Conservation (phyloP, 2,113 vertebrate genomes). For the Eulemur rufifrons region DNA sequence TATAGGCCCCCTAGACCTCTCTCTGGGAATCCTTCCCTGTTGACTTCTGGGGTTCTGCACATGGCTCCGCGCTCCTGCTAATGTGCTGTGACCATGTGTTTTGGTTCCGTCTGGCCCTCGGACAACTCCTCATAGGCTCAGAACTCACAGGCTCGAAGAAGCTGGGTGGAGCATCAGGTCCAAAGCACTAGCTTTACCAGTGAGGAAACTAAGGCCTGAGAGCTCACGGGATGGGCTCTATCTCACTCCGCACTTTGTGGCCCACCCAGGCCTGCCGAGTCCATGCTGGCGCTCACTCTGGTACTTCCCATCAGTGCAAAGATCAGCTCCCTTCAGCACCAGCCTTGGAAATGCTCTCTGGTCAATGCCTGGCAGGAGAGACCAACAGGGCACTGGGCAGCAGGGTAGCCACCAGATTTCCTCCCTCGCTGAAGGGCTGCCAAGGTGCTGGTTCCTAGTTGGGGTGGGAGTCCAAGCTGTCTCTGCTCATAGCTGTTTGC, state of each 20-base stretch:
- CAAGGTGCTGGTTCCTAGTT: background rate
- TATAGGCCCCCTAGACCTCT: background rate
- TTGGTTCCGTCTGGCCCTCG: background rate
- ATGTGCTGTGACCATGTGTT: background rate
- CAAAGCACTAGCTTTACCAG: background rate
- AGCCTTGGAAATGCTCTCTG: background rate
- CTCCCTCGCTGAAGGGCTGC: background rate
- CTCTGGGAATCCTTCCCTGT: background rate
- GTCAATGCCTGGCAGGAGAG: background rate
- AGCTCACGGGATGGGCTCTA: background rate
- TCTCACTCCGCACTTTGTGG: rapidly evolving
- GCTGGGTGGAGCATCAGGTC: rapidly evolving
- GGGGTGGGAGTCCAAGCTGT: background rate
- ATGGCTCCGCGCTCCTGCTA: background rate
- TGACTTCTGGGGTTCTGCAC: background rate
- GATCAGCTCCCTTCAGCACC: background rate
- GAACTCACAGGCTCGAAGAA: background rate
- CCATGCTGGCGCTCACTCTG: background rate
- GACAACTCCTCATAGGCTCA: background rate
- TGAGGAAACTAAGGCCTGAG: background rate
- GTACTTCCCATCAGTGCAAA: too few relatives aligned
- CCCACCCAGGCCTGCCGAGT: background rate
- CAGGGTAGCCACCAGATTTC: background rate
- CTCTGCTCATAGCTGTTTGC: background rate
- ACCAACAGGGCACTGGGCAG: background rate